phyloP scores from a whole-genome alignment of 37 sponge, comb jelly and placozoan genomes.

The Spongia lamella region DNA sequence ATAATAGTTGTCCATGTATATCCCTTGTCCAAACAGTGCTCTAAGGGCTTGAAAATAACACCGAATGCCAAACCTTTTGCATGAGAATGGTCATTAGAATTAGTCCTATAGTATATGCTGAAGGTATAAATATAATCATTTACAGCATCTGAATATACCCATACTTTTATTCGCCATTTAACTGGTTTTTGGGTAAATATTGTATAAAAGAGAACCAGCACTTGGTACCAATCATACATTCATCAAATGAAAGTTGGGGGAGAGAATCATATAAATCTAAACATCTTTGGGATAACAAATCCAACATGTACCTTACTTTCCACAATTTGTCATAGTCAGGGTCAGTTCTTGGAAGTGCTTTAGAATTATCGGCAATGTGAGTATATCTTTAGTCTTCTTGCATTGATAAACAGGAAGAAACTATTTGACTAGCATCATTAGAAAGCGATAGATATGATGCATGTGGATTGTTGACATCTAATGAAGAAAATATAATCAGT shows the following conservation, averaged over 20 bases:
- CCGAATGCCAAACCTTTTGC: neutral
- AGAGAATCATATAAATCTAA: constrained; percentile 17
- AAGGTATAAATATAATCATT: constrained; percentile 28
- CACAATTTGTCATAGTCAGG: constrained; percentile 39
- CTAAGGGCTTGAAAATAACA: no score
- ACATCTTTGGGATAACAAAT: neutral
- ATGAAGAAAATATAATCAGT: no score
- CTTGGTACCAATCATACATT: constrained; percentile 46
- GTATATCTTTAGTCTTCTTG: no score
- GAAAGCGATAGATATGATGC: no score
- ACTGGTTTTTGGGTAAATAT: constrained; percentile 48
- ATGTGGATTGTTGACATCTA: no score
- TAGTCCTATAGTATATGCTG: constrained; percentile 23
- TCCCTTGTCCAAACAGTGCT: no score
- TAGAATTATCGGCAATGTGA: constrained; percentile 27
- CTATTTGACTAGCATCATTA: no score
- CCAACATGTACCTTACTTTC: constrained; percentile 28
- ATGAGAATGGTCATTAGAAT: neutral
- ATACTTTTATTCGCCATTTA: constrained; percentile 46
- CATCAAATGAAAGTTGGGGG: neutral
- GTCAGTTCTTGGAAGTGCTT: neutral
- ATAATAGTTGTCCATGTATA: no score
- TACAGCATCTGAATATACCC: neutral
- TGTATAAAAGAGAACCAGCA: constrained; percentile 36
- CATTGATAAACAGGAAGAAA: no score